phyloP scores from a whole-genome alignment of 1,140 invertebrate species.

The Micrasema longulum region DNA sequence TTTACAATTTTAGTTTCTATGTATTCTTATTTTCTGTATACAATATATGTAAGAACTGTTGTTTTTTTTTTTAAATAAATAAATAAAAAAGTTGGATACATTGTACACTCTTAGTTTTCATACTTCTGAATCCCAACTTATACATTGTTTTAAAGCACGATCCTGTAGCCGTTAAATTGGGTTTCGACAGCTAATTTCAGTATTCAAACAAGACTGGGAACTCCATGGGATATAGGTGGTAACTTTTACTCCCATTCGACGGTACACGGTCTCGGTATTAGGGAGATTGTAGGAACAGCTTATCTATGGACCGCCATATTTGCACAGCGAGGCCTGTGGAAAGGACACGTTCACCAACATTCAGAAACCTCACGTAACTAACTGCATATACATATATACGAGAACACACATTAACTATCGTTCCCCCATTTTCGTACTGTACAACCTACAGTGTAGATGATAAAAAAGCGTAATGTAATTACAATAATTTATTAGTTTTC shows the following conservation, averaged over 20 bases:
- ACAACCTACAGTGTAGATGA: too few relatives aligned
- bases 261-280: conserved; percentile 2
- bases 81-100: too few relatives aligned
- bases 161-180: conserved; percentile 2
- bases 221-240: conserved; percentile 14
- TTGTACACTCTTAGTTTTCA: not conserved
- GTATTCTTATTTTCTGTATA: too few relatives aligned
- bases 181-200: conserved; percentile 51
- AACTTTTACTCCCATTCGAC: conserved; percentile 6
- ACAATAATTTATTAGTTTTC: too few relatives aligned
- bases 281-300: conserved; percentile 34
- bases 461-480: too few relatives aligned
- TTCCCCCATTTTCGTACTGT: too few relatives aligned
- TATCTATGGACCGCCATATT: conserved; percentile 48
- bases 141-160: not conserved
- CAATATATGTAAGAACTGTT: too few relatives aligned
- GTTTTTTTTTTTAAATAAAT: too few relatives aligned
- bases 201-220: conserved; percentile 44
- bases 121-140: not conserved
- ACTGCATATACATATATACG: not conserved
- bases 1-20: too few relatives aligned
- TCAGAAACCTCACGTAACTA: not conserved
- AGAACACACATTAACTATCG: not conserved
- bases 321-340: conserved; percentile 37
- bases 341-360: conserved; percentile 29